Base-by-base conservation (phyloP, 2,888 invertebrate species). In the Trichopoda pennipes region DNA sequence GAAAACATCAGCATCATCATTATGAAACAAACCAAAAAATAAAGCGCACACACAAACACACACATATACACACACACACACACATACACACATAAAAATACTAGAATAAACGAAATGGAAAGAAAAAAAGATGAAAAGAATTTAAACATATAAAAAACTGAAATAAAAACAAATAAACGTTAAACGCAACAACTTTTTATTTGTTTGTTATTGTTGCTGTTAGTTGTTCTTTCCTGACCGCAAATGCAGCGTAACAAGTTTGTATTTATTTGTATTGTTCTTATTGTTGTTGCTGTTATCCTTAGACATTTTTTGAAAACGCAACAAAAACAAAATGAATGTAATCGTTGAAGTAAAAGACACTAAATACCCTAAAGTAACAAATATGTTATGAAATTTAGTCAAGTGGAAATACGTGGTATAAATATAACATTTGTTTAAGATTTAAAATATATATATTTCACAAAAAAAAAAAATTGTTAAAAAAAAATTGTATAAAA, bases 231-330 rank as follows among this genome's bases (percentile, higher is more conserved):
- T 63, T 63, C 38, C 69, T 87, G 88, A 86, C 88, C 88, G 86
- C 86, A 88, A 86, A 78, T 84, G 81, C 84, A 80, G 81, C 82
- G 75, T 77, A 85, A 84, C 78, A 79, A 81, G 73, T 69, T 64
- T 58, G 3, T 6, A 14, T 56, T 49, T 68, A n/a, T n/a, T n/a
- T n/a, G n/a, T 23, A 8, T 12, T 58, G 23, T 49, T 35, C 19
- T 53, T 16, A 17, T 35, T 72, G 19, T 49, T 16, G 17, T 19
- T 60, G 23, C 19, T 74, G 49, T 42, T 19, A 53, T 68, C 42
- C 55, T 63, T 61, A 69, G 63, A 77, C 56, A 63, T 63, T 49
- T 70, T 63, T 38, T 61, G 32, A 3, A 6, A 51, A 12, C 23
- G 12, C 38, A 32, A 38, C 47, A 28, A 28, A 28, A 28, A n/a